Conservation (phyloP, 2,113 vertebrate genomes). For the Daphoenositta chrysoptera region DNA sequence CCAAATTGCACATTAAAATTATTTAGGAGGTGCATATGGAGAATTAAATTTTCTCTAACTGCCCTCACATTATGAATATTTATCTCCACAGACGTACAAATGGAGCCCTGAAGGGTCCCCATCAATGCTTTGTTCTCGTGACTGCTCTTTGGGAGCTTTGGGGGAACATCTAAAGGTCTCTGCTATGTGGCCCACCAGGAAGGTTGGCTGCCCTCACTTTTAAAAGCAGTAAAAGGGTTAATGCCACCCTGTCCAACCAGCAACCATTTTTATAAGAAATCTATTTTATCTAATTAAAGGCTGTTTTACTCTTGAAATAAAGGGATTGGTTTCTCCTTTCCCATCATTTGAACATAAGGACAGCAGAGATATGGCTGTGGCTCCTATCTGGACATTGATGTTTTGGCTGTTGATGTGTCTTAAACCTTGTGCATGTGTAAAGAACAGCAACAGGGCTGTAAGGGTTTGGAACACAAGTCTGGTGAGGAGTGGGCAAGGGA, state of each 20-base stretch:
- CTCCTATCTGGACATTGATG: background rate
- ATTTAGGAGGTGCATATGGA: background rate
- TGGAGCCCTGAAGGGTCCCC: too few relatives aligned
- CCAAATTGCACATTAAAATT: background rate
- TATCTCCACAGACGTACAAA: rapidly evolving
- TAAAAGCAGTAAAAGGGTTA: background rate
- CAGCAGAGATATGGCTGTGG: rapidly evolving
- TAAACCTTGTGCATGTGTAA: background rate
- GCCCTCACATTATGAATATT: background rate
- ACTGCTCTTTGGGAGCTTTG: background rate
- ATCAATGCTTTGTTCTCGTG: rapidly evolving
- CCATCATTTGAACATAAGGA: too few relatives aligned
- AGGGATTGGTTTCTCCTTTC: background rate
- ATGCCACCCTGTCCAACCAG: background rate
- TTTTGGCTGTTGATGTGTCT: background rate
- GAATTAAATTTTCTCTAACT: background rate
- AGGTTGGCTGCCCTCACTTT: background rate
- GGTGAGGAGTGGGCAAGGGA: background rate
- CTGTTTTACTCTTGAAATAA: background rate
- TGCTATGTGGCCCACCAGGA: rapidly evolving
- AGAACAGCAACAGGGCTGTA: background rate
- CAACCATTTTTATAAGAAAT: background rate
- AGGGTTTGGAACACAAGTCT: background rate
- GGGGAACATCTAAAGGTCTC: too few relatives aligned
- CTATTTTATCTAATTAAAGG: background rate